A percentile compares a stretch with the other conserved stretches of the same genome.
Evolutionary conservation across 2,888 invertebrate species (phyloP).

Genomic region (Drosophila leonis): DNA sequence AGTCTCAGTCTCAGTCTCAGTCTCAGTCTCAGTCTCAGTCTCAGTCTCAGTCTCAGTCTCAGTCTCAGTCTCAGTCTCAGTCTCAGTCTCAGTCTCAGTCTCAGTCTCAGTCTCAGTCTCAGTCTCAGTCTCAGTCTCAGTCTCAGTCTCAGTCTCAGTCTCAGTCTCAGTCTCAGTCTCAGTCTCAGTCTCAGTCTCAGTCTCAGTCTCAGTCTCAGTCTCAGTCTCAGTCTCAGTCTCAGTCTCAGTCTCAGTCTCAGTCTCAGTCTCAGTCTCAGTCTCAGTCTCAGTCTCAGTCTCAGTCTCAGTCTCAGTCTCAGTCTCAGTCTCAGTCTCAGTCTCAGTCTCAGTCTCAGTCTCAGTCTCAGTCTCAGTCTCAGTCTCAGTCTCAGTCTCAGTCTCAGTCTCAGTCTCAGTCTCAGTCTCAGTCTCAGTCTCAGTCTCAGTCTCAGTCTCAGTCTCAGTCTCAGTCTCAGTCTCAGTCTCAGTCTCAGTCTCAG

Average conservation of each 20-base stretch:
- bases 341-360: neutral
- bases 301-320: neutral
- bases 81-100: neutral
- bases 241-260: neutral
- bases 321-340: neutral
- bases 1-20: neutral
- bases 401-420: neutral
- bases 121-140: neutral
- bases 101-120: neutral
- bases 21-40: neutral
- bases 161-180: neutral
- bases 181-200: neutral
- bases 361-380: neutral
- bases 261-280: neutral
- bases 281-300: neutral
- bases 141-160: no score
- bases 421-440: neutral
- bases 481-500: neutral
- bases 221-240: neutral
- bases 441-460: neutral
- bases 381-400: neutral
- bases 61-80: neutral
- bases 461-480: neutral
- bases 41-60: no score
- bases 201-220: neutral